Evolutionary conservation across 1,140 invertebrate genomes (phyloP).

Genomic region (Agrypnia vestita): DNA sequence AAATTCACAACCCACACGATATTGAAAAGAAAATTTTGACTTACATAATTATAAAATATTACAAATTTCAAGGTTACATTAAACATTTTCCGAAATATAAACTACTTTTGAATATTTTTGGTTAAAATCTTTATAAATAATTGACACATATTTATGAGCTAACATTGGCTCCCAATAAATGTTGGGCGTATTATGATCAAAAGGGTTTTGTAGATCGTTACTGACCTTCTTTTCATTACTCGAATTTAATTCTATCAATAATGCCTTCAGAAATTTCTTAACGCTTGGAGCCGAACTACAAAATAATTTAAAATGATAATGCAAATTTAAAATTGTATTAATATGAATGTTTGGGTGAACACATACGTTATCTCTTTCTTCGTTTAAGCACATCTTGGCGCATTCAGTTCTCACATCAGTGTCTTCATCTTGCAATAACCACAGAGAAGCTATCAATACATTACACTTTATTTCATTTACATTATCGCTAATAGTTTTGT

Average conservation of each 20-base stretch:
- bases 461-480: constrained; percentile 64
- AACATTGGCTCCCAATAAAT: constrained; percentile 56
- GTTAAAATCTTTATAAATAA: constrained; percentile 28
- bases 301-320: constrained; percentile 63
- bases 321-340: constrained; percentile 63
- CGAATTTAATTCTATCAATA: constrained; percentile 41
- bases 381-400: constrained; percentile 63
- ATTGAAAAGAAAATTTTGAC: too few species aligned
- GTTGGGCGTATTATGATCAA: constrained; percentile 55
- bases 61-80: too few species aligned
- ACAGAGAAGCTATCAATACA: constrained; percentile 64
- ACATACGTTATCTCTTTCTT: constrained; percentile 48
- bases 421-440: constrained; percentile 70
- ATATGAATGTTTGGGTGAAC: constrained; percentile 66
- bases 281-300: constrained; percentile 50
- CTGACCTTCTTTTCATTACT: constrained; percentile 6
- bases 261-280: constrained; percentile 40
- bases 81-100: background rate
- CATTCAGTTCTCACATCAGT: constrained; percentile 66
- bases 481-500: background rate
- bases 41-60: too few species aligned
- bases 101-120: background rate
- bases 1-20: too few species aligned
- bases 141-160: constrained; percentile 34
- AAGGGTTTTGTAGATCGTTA: constrained; percentile 52